Conservation (phyloP, 2,113 vertebrate genomes). For the Scomber colias region DNA sequence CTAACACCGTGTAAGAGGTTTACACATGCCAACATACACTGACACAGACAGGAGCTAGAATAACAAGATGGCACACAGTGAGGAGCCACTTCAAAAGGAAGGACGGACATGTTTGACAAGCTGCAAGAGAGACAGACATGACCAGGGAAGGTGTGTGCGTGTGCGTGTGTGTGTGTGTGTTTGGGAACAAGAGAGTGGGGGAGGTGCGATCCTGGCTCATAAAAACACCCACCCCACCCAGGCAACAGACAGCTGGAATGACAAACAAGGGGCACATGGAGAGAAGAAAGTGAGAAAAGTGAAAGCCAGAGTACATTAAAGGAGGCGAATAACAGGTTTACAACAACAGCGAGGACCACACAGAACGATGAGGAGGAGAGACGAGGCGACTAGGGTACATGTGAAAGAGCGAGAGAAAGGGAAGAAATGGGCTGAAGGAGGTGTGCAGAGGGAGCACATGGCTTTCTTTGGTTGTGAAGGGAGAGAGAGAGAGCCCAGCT, state of each 20-base stretch:
- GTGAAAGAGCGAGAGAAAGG: constrained; percentile 37
- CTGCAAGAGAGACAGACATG: background rate
- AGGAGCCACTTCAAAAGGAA: constrained; percentile 9
- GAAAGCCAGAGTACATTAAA: constrained; percentile 52
- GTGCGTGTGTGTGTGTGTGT: constrained; percentile 1
- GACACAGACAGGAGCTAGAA: background rate
- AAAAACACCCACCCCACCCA: constrained; percentile 19
- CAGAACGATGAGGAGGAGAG: background rate
- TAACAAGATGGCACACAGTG: background rate
- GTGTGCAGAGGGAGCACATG: constrained; percentile 60
- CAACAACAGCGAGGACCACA: constrained; percentile 43
- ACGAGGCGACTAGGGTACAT: background rate
- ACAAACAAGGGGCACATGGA: constrained; percentile 28
- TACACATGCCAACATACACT: background rate
- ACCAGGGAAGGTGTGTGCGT: constrained; percentile 22
- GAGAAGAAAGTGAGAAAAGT: constrained; percentile 47
- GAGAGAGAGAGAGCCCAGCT: constrained; percentile 52
- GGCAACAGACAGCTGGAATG: constrained; percentile 52
- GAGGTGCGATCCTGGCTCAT: constrained; percentile 25
- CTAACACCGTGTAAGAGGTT: constrained; percentile 14
- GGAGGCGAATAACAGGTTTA: constrained; percentile 24
- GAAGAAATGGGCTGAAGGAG: constrained; percentile 52
- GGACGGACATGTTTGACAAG: constrained; percentile 15
- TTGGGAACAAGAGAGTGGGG: constrained; percentile 27
- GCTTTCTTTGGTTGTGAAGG: constrained; percentile 48